Conservation (phyloP, 2,888 invertebrate genomes). For the Chouioia cunea region DNA sequence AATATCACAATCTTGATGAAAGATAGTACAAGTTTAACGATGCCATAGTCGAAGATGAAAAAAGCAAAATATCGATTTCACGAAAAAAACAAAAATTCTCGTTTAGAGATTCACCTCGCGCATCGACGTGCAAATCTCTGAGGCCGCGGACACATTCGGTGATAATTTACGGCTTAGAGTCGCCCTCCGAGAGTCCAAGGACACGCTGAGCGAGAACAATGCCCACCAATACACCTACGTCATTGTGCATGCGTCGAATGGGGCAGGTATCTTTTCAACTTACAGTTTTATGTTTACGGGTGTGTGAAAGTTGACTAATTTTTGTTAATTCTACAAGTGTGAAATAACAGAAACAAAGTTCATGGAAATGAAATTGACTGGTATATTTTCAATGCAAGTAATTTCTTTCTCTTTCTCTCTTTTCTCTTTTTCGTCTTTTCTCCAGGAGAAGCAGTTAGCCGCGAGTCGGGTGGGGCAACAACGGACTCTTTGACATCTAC, state of each 20-base stretch:
- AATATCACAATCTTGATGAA: constrained; percentile 3
- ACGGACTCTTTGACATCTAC: constrained; percentile 58
- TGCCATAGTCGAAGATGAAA: not conserved
- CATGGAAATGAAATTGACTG: too few species aligned
- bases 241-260: not conserved
- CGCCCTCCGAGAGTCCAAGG: constrained; percentile 23
- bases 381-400: too few species aligned
- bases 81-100: constrained; percentile 2
- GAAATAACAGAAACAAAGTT: too few species aligned
- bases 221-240: not conserved
- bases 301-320: too few species aligned
- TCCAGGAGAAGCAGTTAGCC: too few species aligned
- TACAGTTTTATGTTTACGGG: not conserved
- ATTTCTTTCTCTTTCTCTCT: not conserved
- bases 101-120: constrained; percentile 27
- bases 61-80: constrained; percentile 11
- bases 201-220: not conserved
- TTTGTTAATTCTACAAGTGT: too few species aligned
- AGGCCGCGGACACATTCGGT: not conserved
- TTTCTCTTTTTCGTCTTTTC: not conserved
- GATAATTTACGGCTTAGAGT: constrained; percentile 25
- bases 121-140: constrained; percentile 10
- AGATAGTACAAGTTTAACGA: not conserved
- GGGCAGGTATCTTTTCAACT: constrained; percentile 15
- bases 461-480: too few species aligned